phyloP scores from a whole-genome alignment of 2,888 invertebrate species.

The Eucriotettix oculatus region DNA sequence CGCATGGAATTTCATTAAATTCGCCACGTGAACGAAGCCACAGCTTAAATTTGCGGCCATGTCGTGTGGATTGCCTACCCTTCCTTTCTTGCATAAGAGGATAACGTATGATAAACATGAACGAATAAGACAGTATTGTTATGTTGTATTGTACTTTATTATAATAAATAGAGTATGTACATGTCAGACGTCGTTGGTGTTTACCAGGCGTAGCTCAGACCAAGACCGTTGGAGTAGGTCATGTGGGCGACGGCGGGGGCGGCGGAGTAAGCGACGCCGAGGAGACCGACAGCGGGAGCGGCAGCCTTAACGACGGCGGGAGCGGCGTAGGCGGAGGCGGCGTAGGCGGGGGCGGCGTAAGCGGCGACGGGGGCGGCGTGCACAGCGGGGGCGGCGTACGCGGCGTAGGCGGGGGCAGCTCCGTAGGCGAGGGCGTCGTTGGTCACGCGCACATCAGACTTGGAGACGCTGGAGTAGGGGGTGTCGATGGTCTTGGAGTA shows the following conservation, averaged over 20 bases:
- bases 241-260: constrained; percentile 18
- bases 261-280: constrained; percentile 18
- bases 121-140: no score
- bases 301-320: constrained; percentile 9
- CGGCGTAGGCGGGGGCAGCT: constrained; percentile 7
- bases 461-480: constrained; percentile 53
- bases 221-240: constrained; percentile 14
- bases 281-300: constrained; percentile 8
- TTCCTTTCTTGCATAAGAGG: no score
- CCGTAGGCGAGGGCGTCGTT: constrained; percentile 13
- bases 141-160: no score
- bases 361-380: constrained; percentile 6
- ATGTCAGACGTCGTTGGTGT: neutral
- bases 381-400: constrained; percentile 11
- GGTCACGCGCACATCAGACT: constrained; percentile 44
- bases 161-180: no score
- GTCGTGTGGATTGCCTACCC: no score
- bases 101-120: no score
- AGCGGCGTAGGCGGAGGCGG: constrained; percentile 11
- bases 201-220: constrained; percentile 9
- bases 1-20: no score
- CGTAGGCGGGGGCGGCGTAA: neutral
- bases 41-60: no score
- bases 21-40: no score
- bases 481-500: constrained; percentile 54